These are phyloP conservation scores for Conus ventricosus DNA, from an alignment of 1,140 invertebrate species.

Conservation along the genomic window DNA sequence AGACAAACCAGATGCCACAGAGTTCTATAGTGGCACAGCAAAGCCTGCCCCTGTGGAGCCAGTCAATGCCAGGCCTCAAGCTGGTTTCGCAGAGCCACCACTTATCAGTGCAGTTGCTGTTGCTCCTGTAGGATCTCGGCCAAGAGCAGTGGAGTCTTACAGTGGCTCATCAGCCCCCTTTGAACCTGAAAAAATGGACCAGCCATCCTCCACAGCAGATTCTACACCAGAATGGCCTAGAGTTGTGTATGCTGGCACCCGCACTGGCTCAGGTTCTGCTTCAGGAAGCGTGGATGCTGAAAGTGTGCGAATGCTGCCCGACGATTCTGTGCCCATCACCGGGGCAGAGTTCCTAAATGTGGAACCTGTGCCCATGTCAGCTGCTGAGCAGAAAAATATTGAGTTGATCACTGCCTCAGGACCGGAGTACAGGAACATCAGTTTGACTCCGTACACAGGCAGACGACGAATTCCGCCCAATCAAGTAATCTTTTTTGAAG, in stretches of 20 bases:
- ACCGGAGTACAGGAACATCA: neutral
- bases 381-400: neutral
- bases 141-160: neutral
- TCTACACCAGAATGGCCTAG: constrained; percentile 12
- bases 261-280: constrained; percentile 16
- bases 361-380: neutral
- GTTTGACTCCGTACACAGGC: neutral
- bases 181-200: neutral
- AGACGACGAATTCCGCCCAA: neutral
- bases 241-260: constrained; percentile 34
- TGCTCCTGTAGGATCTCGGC: neutral
- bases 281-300: constrained; percentile 25
- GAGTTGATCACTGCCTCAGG: neutral
- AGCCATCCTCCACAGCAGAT: neutral
- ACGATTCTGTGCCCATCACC: constrained; percentile 22
- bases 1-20: neutral
- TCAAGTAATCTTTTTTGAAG: constrained; percentile 3
- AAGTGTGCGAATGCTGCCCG: constrained; percentile 10
- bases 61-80: neutral
- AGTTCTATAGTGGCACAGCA: neutral
- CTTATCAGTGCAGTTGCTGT: neutral
- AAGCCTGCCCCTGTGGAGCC: neutral
- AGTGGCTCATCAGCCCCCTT: neutral
- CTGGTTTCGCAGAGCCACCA: neutral
- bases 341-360: neutral